phyloP scores from a whole-genome alignment of 2,888 invertebrate species.

The Polyommatus iphigenia region DNA sequence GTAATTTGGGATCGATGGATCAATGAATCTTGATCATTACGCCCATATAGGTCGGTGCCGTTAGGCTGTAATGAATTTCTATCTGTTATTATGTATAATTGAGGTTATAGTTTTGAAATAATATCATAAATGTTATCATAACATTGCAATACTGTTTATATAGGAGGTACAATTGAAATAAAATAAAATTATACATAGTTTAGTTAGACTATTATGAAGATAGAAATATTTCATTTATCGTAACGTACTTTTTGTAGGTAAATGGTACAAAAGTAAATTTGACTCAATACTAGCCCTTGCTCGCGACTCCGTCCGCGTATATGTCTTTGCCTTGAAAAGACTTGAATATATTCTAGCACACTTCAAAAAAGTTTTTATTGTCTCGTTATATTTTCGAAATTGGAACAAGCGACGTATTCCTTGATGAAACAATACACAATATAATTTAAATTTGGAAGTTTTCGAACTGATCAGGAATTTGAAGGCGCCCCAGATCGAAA shows the following conservation, averaged over 20 bases:
- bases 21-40: constrained; percentile 29
- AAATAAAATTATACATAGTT: too few species aligned
- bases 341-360: neutral
- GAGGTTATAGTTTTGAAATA: neutral
- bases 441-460: constrained; percentile 1
- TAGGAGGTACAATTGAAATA: neutral
- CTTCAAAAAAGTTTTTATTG: neutral
- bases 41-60: constrained; percentile 10
- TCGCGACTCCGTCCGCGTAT: too few species aligned
- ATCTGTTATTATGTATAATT: neutral
- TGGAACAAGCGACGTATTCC: neutral
- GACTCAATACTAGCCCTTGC: too few species aligned
- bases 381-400: neutral
- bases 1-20: constrained; percentile 44
- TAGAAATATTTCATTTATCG: neutral
- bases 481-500: constrained; percentile 56
- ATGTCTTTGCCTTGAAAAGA: neutral
- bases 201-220: too few species aligned
- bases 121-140: neutral
- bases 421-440: neutral
- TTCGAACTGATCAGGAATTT: constrained; percentile 1
- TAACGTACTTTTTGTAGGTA: neutral
- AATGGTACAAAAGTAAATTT: neutral
- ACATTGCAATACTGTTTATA: neutral
- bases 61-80: neutral